These are phyloP conservation scores for Tiphia femorata DNA, from an alignment of 2,888 invertebrate genomes.

Conservation along the genomic window DNA sequence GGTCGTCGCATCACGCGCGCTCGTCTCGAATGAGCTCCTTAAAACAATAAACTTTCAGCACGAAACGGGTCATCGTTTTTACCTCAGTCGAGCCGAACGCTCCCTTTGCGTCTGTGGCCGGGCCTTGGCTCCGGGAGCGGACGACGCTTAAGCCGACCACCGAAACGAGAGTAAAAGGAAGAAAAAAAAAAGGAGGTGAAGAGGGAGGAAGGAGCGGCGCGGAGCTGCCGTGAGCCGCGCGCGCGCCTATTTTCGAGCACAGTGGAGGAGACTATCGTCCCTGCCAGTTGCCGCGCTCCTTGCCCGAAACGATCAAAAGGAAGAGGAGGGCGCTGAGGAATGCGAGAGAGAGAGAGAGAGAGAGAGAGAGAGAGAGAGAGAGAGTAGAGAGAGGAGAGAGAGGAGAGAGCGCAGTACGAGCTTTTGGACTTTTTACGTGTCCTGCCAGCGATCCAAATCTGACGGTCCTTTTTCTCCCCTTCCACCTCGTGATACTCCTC, in stretches of 20 bases:
- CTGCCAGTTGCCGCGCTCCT: not conserved
- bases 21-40: conserved; percentile 50
- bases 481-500: no score
- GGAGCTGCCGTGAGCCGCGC: no score
- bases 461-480: no score
- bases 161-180: conserved; percentile 5
- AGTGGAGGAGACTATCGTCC: not conserved
- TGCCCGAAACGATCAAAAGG: not conserved
- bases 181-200: no score
- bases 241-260: not conserved
- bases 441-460: no score
- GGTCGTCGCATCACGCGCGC: conserved; percentile 6
- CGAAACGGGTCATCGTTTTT: conserved; percentile 14
- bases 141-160: not conserved
- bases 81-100: conserved; percentile 6
- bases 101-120: not conserved
- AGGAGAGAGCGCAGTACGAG: no score
- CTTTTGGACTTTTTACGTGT: no score
- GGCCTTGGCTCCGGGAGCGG: no score
- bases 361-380: not conserved
- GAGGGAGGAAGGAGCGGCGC: not conserved
- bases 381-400: no score
- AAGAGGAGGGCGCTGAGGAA: not conserved
- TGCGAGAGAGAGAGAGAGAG: not conserved
- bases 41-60: conserved; percentile 52